Conservation (phyloP, 1,140 invertebrate species). For the Brachionus calyciflorus region DNA sequence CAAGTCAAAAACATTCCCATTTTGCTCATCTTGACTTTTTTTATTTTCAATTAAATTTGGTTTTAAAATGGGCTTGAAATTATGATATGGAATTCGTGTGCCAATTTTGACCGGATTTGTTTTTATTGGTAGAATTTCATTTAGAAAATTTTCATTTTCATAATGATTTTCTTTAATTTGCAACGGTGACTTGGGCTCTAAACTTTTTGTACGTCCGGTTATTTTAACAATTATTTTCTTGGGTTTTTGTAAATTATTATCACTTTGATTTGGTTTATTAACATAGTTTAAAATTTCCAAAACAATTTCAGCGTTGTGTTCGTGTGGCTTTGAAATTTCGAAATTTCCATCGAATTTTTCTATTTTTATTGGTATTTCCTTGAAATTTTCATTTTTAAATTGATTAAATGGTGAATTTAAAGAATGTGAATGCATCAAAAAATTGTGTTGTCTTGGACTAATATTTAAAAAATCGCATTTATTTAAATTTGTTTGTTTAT, state of each 20-base stretch:
- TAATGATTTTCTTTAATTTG: background rate
- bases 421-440: background rate
- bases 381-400: background rate
- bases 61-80: slow-evolving; percentile 4
- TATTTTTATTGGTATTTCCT: slow-evolving; percentile 13
- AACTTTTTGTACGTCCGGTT: slow-evolving; percentile 22
- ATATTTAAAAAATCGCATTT: too few relatives aligned
- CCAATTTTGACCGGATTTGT: background rate
- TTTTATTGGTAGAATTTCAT: background rate
- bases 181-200: background rate
- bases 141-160: background rate
- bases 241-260: background rate
- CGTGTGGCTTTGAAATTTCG: background rate
- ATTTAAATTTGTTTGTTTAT: background rate
- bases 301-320: slow-evolving; percentile 13
- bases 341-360: background rate
- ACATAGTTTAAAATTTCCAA: slow-evolving; percentile 35
- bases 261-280: background rate
- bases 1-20: background rate
- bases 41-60: background rate
- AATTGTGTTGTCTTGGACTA: background rate
- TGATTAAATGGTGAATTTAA: background rate
- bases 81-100: background rate
- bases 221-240: slow-evolving; percentile 39
- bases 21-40: background rate